These are phyloP conservation scores for Poecilia latipinna DNA, from an alignment of 2,113 vertebrate species.

Conservation along the genomic window DNA sequence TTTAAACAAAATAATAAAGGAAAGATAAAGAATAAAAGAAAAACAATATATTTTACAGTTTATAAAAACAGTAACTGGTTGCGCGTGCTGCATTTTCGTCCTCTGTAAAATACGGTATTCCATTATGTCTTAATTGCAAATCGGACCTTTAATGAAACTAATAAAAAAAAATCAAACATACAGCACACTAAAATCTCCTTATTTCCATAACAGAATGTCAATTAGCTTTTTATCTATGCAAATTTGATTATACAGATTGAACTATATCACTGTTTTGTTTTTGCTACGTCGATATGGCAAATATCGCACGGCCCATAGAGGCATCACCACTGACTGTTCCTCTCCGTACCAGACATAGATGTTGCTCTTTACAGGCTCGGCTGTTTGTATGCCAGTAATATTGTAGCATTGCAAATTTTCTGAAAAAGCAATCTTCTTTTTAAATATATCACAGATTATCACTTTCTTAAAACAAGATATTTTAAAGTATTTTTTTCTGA, in stretches of 20 bases:
- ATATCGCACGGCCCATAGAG: background rate
- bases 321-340: background rate
- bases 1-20: too few species aligned
- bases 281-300: background rate
- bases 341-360: background rate
- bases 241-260: too few species aligned
- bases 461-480: background rate
- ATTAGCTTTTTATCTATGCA: background rate
- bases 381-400: slow-evolving; percentile 9
- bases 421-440: background rate
- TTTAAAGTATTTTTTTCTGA: background rate
- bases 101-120: background rate
- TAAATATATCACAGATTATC: background rate
- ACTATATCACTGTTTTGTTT: too few species aligned
- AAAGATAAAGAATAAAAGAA: too few species aligned
- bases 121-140: background rate
- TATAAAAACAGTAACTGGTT: background rate
- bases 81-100: background rate
- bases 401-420: background rate
- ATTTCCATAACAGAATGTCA: background rate
- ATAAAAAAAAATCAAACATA: background rate
- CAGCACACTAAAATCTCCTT: background rate
- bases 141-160: background rate
- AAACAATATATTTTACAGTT: background rate
- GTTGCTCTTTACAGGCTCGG: background rate